Conservation (phyloP, 2,797 vertebrate species). For the Sebastes hubbsi region DNA sequence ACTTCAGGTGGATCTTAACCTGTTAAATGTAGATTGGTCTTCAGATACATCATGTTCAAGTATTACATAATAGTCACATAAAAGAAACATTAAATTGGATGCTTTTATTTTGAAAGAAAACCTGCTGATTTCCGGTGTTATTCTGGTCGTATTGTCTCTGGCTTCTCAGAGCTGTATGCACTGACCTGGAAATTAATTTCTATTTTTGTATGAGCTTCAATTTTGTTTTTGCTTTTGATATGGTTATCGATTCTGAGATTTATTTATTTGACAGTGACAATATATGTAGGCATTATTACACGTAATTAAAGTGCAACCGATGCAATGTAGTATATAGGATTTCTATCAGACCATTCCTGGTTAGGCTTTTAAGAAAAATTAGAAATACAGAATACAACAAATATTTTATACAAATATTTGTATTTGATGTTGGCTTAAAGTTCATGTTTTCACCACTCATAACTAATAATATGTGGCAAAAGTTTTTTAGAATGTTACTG, state of each 20-base stretch:
- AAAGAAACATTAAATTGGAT: too few species aligned
- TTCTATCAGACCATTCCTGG: too few species aligned
- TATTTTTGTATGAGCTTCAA: neutral
- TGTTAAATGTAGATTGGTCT: neutral
- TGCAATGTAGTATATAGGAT: too few species aligned
- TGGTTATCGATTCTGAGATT: neutral
- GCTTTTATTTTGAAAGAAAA: constrained; percentile 48
- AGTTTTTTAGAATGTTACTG: neutral
- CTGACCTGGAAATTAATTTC: neutral
- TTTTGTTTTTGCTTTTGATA: neutral
- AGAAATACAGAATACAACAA: too few species aligned
- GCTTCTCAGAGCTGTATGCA: neutral
- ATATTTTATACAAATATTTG: too few species aligned
- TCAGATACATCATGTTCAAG: neutral
- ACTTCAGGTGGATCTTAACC: neutral
- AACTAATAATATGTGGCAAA: neutral
- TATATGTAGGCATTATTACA: too few species aligned
- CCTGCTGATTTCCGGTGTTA: neutral
- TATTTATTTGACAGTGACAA: neutral
- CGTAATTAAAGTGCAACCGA: too few species aligned
- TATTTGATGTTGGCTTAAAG: neutral
- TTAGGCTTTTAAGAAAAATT: too few species aligned
- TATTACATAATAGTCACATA: neutral
- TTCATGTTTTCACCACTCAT: neutral
- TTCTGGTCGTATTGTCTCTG: neutral